Evolutionary conservation across 2,888 invertebrate species (phyloP).

Genomic region (Callyntrura sp.): DNA sequence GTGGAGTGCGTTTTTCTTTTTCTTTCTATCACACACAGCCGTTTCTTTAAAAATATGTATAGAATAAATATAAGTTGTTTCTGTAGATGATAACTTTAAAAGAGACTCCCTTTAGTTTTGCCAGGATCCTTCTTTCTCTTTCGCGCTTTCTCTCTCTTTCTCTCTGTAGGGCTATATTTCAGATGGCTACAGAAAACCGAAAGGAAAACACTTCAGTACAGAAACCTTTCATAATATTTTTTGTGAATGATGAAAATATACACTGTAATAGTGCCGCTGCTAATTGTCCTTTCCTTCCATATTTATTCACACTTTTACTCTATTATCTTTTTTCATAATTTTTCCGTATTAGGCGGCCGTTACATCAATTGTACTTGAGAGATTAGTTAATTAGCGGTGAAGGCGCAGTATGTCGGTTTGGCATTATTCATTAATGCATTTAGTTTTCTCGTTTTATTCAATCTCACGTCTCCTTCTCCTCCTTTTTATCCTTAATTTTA

Average conservation of each 20-base stretch:
- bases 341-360: not conserved
- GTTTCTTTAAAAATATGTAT: too few relatives aligned
- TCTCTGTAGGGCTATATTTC: constrained; percentile 21
- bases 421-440: too few relatives aligned
- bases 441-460: too few relatives aligned
- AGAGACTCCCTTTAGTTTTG: not conserved
- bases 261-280: not conserved
- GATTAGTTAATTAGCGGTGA: too few relatives aligned
- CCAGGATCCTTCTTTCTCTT: not conserved
- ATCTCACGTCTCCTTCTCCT: not conserved
- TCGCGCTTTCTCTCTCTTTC: constrained; percentile 31
- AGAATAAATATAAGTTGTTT: not conserved
- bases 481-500: not conserved
- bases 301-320: not conserved
- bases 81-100: not conserved
- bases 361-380: too few relatives aligned
- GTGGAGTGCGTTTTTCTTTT: too few relatives aligned
- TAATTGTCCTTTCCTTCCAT: not conserved
- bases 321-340: not conserved
- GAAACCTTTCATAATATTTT: constrained; percentile 13
- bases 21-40: too few relatives aligned
- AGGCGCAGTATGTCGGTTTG: too few relatives aligned
- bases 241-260: not conserved
- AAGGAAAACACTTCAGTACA: not conserved
- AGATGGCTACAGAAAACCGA: not conserved